These are phyloP conservation scores for Papilio dardanus DNA, from an alignment of 1,140 invertebrate genomes.

Conservation along the genomic window DNA sequence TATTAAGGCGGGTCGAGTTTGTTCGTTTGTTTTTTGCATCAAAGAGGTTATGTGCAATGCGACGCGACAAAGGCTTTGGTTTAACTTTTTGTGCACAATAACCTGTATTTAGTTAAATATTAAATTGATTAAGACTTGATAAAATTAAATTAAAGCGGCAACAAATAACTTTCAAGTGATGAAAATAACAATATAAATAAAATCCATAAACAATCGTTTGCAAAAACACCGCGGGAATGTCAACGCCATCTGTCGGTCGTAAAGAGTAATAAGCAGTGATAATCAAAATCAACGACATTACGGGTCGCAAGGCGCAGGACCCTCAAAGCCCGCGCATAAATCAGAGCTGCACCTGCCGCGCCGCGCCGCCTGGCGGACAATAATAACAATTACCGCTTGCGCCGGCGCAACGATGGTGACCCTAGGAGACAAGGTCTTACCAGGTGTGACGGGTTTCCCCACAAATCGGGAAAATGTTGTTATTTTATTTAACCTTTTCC, in stretches of 20 bases:
- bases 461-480: neutral
- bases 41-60: neutral
- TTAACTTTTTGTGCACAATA: slow-evolving; percentile 19
- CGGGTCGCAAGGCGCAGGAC: slow-evolving; percentile 38
- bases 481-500: neutral
- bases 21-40: slow-evolving; percentile 47
- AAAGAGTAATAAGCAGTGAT: slow-evolving; percentile 17
- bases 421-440: slow-evolving; percentile 37
- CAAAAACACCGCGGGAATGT: neutral
- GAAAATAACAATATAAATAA: neutral
- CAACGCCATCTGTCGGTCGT: slow-evolving; percentile 14
- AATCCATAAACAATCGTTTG: neutral
- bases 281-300: slow-evolving; percentile 35
- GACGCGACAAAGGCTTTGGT: neutral
- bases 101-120: neutral
- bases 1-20: slow-evolving; percentile 58
- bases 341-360: slow-evolving; percentile 54
- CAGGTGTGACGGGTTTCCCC: neutral
- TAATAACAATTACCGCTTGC: slow-evolving; percentile 66
- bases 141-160: neutral
- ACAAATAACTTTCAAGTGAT: neutral
- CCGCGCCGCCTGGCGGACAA: slow-evolving; percentile 50
- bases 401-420: slow-evolving; percentile 59
- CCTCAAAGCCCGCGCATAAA: slow-evolving; percentile 37
- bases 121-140: neutral